phyloP scores from a whole-genome alignment of 1,140 invertebrate species.

The Tigriopus japonicus region DNA sequence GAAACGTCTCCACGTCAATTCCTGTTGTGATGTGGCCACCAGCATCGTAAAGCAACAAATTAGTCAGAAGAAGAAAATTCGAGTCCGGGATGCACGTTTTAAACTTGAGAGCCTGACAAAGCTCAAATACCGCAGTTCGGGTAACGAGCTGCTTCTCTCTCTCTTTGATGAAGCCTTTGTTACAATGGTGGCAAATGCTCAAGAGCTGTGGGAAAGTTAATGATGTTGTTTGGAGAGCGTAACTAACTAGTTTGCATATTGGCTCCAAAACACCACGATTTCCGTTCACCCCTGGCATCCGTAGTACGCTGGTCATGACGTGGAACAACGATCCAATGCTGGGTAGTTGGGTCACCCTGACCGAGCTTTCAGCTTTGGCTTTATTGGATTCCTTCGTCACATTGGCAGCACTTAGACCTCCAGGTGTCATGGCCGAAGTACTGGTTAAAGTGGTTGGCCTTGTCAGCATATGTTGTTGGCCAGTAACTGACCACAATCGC shows the following conservation, averaged over 20 bases:
- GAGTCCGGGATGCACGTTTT: conserved; percentile 80
- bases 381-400: no score
- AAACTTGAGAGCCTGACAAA: conserved; percentile 86
- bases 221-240: conserved; percentile 67
- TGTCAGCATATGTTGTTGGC: no score
- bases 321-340: background rate
- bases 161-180: conserved; percentile 69
- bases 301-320: background rate
- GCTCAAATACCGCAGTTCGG: conserved; percentile 71
- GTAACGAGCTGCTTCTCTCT: conserved; percentile 80
- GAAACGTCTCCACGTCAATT: no score
- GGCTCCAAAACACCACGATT: conserved; percentile 63
- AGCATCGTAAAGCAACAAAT: conserved; percentile 50
- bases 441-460: no score
- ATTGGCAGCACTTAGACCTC: no score
- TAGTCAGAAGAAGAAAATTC: conserved; percentile 77
- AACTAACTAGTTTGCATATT: conserved; percentile 84
- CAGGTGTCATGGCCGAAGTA: no score
- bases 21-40: background rate
- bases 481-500: background rate
- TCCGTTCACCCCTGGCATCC: conserved; percentile 18
- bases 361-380: no score
- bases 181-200: conserved; percentile 74
- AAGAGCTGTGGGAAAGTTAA: conserved; percentile 63
- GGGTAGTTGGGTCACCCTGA: no score